phyloP scores from a whole-genome alignment of 1,140 invertebrate genomes.

The Papilio glaucus region DNA sequence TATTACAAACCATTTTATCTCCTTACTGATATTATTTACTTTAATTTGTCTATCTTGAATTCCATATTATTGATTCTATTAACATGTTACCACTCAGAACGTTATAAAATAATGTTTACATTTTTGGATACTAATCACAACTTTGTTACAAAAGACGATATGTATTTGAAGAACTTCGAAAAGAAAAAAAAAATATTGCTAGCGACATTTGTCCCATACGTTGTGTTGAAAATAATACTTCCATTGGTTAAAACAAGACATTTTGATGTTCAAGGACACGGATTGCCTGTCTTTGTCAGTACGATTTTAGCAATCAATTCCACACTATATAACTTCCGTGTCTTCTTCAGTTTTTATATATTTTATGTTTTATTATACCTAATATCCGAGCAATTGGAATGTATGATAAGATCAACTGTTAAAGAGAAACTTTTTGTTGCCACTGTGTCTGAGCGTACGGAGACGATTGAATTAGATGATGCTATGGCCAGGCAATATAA shows the following conservation, averaged over 20 bases:
- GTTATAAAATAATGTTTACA: not conserved
- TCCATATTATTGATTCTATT: not conserved
- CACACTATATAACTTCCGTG: not conserved
- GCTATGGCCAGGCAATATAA: not conserved
- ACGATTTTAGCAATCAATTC: not conserved
- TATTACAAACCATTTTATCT: conserved; percentile 6
- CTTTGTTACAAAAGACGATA: not conserved
- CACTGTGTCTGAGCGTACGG: not conserved
- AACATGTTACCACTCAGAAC: conserved; percentile 7
- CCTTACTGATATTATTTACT: not conserved
- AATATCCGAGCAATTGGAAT: conserved; percentile 30
- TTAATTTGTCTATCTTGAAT: not conserved
- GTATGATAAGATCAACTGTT: conserved; percentile 15
- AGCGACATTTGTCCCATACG: not conserved
- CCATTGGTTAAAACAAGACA: not conserved
- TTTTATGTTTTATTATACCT: conserved; percentile 3
- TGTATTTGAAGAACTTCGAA: conserved; percentile 16
- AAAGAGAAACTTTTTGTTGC: not conserved
- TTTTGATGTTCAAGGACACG: not conserved
- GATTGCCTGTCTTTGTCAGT: not conserved
- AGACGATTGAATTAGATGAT: not conserved
- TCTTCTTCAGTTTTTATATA: conserved; percentile 11
- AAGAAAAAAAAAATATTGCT: not conserved
- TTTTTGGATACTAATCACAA: not conserved
- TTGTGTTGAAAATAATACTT: not conserved